Percentiles rank a stretch among this genome's conserved stretches.
These are phyloP conservation scores for Cygnus atratus DNA, from an alignment of 2,113 vertebrate genomes.

Conservation along the genomic window DNA sequence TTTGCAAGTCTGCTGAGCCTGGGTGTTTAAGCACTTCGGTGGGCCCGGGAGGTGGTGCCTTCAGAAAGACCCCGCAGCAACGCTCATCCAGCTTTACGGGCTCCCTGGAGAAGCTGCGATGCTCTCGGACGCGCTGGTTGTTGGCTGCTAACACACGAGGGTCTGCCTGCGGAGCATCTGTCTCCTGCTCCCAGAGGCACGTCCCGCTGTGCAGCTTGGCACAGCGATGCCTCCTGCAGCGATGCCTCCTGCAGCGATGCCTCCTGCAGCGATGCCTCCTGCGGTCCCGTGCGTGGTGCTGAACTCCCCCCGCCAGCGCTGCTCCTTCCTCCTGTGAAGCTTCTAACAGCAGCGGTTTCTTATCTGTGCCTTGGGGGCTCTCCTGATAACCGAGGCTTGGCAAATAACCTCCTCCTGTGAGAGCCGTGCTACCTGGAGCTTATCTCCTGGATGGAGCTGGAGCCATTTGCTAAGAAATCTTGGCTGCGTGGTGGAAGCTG, in stretches of 20 bases:
- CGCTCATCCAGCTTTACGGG: fast-evolving
- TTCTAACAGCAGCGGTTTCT: not conserved
- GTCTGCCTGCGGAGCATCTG: fast-evolving
- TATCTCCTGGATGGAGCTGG: not conserved
- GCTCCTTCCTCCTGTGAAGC: not conserved
- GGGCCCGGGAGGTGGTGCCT: not conserved
- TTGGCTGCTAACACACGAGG: fast-evolving
- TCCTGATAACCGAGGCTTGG: not conserved
- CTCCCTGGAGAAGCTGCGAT: fast-evolving
- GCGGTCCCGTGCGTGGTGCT: not conserved
- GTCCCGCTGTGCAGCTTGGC: fast-evolving
- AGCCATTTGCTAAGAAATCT: not conserved
- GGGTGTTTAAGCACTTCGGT: not conserved
- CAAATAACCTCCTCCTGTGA: not conserved
- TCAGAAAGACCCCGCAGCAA: not conserved
- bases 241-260: not conserved
- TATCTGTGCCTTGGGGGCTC: not conserved
- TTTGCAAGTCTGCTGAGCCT: not conserved
- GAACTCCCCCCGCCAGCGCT: not conserved
- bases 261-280: not conserved
- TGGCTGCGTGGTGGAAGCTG: not conserved
- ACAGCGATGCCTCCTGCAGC: not conserved
- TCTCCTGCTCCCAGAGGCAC: not conserved
- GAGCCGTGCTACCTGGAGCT: not conserved
- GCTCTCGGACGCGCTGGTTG: fast-evolving